Evolutionary conservation across 2,888 invertebrate species (phyloP), one percentile per base, ranked within the genome.

Genomic region (Papilio elwesi): DNA sequence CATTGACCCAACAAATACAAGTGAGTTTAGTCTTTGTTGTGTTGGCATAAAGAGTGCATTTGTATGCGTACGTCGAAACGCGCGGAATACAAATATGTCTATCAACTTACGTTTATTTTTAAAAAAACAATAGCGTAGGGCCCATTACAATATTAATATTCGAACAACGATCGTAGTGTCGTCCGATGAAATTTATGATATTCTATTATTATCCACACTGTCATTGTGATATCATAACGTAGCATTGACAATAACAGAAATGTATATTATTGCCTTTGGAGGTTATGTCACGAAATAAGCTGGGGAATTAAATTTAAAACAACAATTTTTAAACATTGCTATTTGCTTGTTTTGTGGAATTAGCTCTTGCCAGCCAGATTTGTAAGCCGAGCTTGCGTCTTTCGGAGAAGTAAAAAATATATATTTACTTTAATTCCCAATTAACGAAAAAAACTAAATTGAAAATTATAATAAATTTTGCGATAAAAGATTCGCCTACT

Each of bases 121-220:
- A 69, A 76, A 76, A 76, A 76, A 75, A 74, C 74, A 75, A 74
- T 75, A 71, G 74, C 64, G 74, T 72, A 71, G 67, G 74, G 74
- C 73, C 59, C 66, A 74, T 74, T 78, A 71, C 71, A 75, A 70
- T 72, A 79, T 81, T 82, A 78, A 75, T 78, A 82, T 86, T 84
- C 85, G 71, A 76, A 71, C 65, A 70, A 73, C 78, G 73, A 64
- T 68, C 78, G 76, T 70, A 48, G 72, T 70, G 76, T 78, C 73
- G 81, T 76, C 71, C 81, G 81, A 83, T 85, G 82, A 85, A 85
- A 87, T 87, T 83, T 86, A 86, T 85, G 82, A 84, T 81, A 82
- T 68, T 73, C 75, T 74, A 75, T 76, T 76, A 78, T 74, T 76
- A 72, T 66, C 48, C 75, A 73, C 68, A 75, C 70, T 65, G 76